Conservation (phyloP, 2,888 invertebrate genomes). For the Micoletzkya japonica region DNA sequence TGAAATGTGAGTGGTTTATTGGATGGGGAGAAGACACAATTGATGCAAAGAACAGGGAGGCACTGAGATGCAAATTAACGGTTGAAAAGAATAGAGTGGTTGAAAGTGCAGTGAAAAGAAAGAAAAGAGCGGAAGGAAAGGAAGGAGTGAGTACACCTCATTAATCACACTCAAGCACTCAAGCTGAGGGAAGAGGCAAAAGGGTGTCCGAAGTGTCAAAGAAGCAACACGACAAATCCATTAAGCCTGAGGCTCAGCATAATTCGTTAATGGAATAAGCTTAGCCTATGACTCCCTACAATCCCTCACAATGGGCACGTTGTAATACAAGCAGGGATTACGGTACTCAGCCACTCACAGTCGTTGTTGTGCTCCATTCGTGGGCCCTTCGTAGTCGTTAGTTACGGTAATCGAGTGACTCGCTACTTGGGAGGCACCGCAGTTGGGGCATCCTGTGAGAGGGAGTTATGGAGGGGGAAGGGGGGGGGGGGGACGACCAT, state of each 20-base stretch:
- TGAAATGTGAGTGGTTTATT: not conserved
- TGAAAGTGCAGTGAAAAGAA: not conserved
- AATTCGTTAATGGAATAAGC: no score
- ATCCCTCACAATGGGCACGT: not conserved
- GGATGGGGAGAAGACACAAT: not conserved
- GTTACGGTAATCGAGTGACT: conserved; percentile 33
- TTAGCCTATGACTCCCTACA: not conserved
- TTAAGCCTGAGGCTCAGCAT: no score
- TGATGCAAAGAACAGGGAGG: no score
- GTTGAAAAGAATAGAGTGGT: no score
- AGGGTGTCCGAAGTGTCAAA: not conserved
- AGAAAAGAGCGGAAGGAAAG: not conserved
- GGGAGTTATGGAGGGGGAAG: no score
- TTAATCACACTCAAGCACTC: not conserved
- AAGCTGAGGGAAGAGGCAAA: conserved; percentile 2
- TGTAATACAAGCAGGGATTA: not conserved
- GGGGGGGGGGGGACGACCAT: no score
- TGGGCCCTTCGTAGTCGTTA: conserved; percentile 32
- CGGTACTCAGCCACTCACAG: conserved; percentile 4
- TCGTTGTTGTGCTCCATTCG: conserved; percentile 28
- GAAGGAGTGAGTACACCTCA: not conserved
- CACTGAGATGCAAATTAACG: no score
- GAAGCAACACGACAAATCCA: not conserved
- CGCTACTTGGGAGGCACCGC: conserved; percentile 28
- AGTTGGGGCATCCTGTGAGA: conserved; percentile 22